Evolutionary conservation across 2,797 vertebrate genomes (phyloP).

Genomic region (Passerculus sandwichensis): DNA sequence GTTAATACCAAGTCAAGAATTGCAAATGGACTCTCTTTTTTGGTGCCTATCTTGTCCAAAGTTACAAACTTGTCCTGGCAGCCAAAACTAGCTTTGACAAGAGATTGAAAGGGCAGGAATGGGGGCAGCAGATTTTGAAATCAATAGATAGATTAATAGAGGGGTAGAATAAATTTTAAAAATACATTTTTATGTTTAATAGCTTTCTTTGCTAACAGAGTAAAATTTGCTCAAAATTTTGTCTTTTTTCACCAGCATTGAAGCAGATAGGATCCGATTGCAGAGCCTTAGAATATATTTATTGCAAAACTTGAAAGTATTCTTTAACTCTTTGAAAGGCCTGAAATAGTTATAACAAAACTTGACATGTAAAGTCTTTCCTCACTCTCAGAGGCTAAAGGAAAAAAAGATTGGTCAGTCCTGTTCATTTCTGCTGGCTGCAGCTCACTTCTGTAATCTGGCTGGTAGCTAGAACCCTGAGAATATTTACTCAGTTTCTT

Average conservation of each 20-base stretch:
- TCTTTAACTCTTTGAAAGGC: not conserved
- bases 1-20: not conserved
- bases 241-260: not conserved
- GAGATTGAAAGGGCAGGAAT: not conserved
- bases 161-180: not conserved
- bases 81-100: not conserved
- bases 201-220: not conserved
- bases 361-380: not conserved
- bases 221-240: not conserved
- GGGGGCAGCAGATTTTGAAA: not conserved
- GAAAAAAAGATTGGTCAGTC: not conserved
- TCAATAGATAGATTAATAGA: rapidly evolving
- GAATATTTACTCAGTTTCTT: not conserved
- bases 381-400: not conserved
- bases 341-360: not conserved
- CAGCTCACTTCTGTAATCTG: not conserved
- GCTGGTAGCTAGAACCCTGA: not conserved
- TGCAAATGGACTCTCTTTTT: not conserved
- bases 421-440: not conserved
- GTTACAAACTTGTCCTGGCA: not conserved
- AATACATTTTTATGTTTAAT: not conserved
- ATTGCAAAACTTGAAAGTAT: not conserved
- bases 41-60: not conserved
- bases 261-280: not conserved
- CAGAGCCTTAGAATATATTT: not conserved